Evolutionary conservation across 2,888 invertebrate genomes (phyloP), one percentile per base, ranked within the genome.

Genomic region (Pachymerium ferrugineum): DNA sequence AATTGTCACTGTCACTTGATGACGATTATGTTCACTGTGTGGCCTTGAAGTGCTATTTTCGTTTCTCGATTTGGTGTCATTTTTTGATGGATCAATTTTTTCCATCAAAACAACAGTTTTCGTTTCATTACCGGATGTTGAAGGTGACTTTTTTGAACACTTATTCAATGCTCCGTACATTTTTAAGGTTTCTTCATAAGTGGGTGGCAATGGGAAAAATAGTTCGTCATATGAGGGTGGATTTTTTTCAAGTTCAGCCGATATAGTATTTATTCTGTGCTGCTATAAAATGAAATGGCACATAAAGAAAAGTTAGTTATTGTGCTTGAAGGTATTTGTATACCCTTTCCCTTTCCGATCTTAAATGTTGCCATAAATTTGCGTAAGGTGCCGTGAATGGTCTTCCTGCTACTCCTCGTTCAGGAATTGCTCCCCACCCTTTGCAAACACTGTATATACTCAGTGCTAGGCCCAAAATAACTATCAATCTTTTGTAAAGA

Each of bases 381-480:
- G 62, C 16, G 12, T 8, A 14, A 16, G 62, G 62, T 14, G 62
- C 16, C 12, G 16, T 8, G 12, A 62, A 62, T 8, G 62, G 6
- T 8, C 62, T 12, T 8, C 14, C 62, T 8, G 14, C 16, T 8
- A 62, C 16, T 12, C 62, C 62, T 14, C 62, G 12, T 8, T 62
- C 62, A 8, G 6, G 12, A 6, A 14, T 8, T 8, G 14, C 19
- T 8, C 62, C 16, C 8, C 62, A 62, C 10, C 62, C 62, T 62
- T 62, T 62, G 62, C 62, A 62, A 8, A 62, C 8, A 16, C 62
- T 62, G 62, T 62, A 62, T 8, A 62, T 62, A 16, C 62, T 62
- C 12, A 62, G 6, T 8, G 62, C 62, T 62, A 62, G 10, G 19
- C 62, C 62, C 10, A 62, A 14, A 6, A 16, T 16, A 8, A 16